A percentile compares a stretch with the other conserved stretches of the same genome.
These are phyloP conservation scores for Pandion haliaetus DNA, from an alignment of 2,113 vertebrate genomes.

Conservation along the genomic window DNA sequence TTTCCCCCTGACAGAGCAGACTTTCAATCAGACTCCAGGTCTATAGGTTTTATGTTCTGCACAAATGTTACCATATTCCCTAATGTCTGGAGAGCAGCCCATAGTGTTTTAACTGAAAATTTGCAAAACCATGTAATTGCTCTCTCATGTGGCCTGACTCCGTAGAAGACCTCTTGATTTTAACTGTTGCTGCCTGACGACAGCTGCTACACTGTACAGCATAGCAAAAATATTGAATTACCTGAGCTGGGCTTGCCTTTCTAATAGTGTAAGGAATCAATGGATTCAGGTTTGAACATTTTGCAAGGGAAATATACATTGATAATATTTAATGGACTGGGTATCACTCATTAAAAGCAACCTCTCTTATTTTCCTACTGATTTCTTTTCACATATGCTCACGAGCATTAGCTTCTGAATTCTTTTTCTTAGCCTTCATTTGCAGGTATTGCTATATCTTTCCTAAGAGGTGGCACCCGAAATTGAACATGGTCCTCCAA, in stretches of 20 bases:
- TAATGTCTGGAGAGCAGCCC: background rate
- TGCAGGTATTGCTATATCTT: background rate
- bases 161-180: background rate
- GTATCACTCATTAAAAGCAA: background rate
- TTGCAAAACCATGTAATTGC: background rate
- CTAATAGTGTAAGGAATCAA: background rate
- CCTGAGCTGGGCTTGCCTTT: background rate
- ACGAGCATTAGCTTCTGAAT: background rate
- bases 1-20: background rate
- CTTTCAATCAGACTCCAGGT: background rate
- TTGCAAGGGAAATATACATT: background rate
- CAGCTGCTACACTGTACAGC: background rate
- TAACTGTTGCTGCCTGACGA: background rate
- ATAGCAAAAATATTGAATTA: background rate
- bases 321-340: background rate
- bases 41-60: background rate
- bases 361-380: background rate
- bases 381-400: background rate
- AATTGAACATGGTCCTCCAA: constrained; percentile 5
- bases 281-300: background rate
- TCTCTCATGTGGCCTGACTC: background rate
- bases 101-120: background rate
- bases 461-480: background rate
- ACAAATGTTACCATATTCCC: background rate
- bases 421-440: background rate